Conservation (phyloP, 2,888 invertebrate species). For the Stramonita haemastoma region DNA sequence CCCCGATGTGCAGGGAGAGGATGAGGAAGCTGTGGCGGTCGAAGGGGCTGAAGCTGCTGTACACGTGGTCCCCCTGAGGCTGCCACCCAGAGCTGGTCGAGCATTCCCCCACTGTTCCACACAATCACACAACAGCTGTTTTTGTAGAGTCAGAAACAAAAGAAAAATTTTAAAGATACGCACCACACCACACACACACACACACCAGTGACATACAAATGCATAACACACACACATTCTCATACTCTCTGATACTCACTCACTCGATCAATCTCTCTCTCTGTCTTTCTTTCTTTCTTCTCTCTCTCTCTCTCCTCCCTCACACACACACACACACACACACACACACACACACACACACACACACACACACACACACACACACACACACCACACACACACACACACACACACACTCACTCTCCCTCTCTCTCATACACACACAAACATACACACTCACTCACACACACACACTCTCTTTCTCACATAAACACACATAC, state of each 20-base stretch:
- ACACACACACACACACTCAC: neutral
- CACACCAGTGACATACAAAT: neutral
- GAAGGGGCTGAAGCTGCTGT: conserved; percentile 79
- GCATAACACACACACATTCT: neutral
- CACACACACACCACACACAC: neutral
- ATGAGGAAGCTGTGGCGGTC: conserved; percentile 79
- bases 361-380: neutral
- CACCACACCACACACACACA: neutral
- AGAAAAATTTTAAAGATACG: neutral
- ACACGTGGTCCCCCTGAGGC: conserved; percentile 79
- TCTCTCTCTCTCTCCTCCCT: too few species aligned
- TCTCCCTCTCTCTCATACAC: neutral
- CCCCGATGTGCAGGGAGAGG: conserved; percentile 78
- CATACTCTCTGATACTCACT: neutral
- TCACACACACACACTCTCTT: neutral
- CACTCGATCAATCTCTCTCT: neutral
- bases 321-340: too few species aligned
- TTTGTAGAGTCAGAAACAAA: neutral
- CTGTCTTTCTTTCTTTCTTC: too few species aligned
- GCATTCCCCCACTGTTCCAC: conserved; percentile 65
- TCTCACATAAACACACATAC: neutral
- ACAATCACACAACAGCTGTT: neutral
- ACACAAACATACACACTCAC: neutral
- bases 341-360: neutral
- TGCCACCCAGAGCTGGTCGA: conserved; percentile 79